These are phyloP conservation scores for Heliconius congener DNA, from an alignment of 1,140 invertebrate genomes.

Conservation along the genomic window DNA sequence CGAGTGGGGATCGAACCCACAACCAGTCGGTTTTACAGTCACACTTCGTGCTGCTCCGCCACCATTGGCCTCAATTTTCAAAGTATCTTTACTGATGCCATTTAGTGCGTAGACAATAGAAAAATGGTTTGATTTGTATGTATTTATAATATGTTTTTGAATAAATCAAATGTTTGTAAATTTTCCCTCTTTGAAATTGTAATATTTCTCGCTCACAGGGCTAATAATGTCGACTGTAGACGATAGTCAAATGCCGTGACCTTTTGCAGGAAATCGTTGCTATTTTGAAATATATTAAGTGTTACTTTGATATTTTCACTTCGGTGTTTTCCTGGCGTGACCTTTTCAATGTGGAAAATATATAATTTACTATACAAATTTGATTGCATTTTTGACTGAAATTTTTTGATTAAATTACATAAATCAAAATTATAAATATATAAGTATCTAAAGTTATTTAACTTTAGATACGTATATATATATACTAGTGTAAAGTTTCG, in stretches of 20 bases:
- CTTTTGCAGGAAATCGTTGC: conserved; percentile 16
- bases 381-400: background rate
- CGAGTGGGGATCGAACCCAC: too few relatives aligned
- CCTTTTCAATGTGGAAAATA: conserved; percentile 1
- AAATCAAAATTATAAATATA: too few relatives aligned
- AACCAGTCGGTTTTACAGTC: too few relatives aligned
- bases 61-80: too few relatives aligned
- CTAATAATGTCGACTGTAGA: conserved; percentile 14
- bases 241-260: conserved; percentile 18
- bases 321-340: background rate
- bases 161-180: background rate
- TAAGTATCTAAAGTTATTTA: too few relatives aligned
- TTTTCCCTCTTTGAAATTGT: background rate
- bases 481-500: too few relatives aligned
- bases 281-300: conserved; percentile 23
- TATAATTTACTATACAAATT: background rate
- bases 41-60: too few relatives aligned
- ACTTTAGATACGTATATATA: too few relatives aligned
- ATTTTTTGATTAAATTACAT: background rate
- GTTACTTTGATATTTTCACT: conserved; percentile 19
- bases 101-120: too few relatives aligned
- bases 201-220: background rate
- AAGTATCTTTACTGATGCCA: too few relatives aligned
- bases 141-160: too few relatives aligned
- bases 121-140: too few relatives aligned